Conservation (phyloP, 2,888 invertebrate genomes). For the Torymus tubicola region DNA sequence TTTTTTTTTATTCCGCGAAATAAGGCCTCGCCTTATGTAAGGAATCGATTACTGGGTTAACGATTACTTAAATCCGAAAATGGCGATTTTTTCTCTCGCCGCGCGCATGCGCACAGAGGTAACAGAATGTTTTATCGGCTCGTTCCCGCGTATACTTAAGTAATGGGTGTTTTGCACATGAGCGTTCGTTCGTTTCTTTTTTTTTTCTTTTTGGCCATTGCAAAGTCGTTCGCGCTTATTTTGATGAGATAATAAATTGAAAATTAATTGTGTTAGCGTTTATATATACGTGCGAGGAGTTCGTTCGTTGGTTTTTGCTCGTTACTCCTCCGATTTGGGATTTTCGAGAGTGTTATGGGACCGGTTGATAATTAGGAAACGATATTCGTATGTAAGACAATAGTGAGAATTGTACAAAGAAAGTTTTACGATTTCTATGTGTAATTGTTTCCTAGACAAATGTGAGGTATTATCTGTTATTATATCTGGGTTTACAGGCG, state of each 20-base stretch:
- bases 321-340: too few relatives aligned
- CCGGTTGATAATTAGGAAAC: not conserved
- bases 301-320: too few relatives aligned
- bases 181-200: too few relatives aligned
- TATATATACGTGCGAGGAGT: too few relatives aligned
- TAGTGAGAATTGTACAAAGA: conserved; percentile 12
- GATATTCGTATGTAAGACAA: not conserved
- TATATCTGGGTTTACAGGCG: conserved; percentile 10
- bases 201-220: not conserved
- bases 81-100: not conserved
- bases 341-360: too few relatives aligned
- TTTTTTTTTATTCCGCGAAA: conserved; percentile 3
- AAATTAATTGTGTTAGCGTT: too few relatives aligned
- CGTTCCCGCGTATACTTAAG: not conserved
- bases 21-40: conserved; percentile 21
- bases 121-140: conserved; percentile 1
- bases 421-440: conserved; percentile 15
- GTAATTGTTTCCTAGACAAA: not conserved
- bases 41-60: conserved; percentile 34
- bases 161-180: not conserved
- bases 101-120: not conserved
- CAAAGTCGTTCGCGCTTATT: conserved; percentile 3
- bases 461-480: conserved; percentile 4
- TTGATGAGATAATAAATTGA: not conserved
- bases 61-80: conserved; percentile 25